Conservation (phyloP, 1,140 invertebrate genomes). For the Musca vetustissima region DNA sequence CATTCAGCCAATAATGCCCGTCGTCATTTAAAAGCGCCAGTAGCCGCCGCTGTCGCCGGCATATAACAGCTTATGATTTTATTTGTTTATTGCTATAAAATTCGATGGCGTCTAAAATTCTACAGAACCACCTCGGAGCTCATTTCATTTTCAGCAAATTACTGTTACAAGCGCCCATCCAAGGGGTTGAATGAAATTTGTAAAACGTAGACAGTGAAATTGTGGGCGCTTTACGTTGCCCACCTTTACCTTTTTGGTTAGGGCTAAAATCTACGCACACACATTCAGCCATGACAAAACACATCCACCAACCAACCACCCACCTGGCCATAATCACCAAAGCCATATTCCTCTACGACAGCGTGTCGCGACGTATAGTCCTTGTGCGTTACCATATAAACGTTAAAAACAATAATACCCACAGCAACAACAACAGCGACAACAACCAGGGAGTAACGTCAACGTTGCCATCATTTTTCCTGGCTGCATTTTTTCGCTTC, state of each 20-base stretch:
- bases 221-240: not conserved
- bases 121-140: slow-evolving; percentile 4
- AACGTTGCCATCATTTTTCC: slow-evolving; percentile 20
- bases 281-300: too few relatives aligned
- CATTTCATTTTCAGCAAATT: slow-evolving; percentile 13
- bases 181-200: slow-evolving; percentile 18
- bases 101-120: slow-evolving; percentile 20
- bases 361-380: slow-evolving; percentile 15
- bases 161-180: slow-evolving; percentile 2
- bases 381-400: slow-evolving; percentile 22
- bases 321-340: not conserved
- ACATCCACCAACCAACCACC: not conserved
- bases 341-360: not conserved
- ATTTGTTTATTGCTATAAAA: slow-evolving; percentile 22
- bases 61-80: not conserved
- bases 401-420: not conserved
- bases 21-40: too few relatives aligned
- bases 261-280: too few relatives aligned
- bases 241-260: too few relatives aligned
- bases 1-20: too few relatives aligned
- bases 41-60: too few relatives aligned
- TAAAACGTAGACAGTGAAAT: not conserved
- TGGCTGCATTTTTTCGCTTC: slow-evolving; percentile 11
- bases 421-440: not conserved
- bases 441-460: not conserved